Percentiles rank a stretch among this genome's conserved stretches.
Evolutionary conservation across 2,888 invertebrate genomes (phyloP).

Genomic region (Drosophila algonquin): DNA sequence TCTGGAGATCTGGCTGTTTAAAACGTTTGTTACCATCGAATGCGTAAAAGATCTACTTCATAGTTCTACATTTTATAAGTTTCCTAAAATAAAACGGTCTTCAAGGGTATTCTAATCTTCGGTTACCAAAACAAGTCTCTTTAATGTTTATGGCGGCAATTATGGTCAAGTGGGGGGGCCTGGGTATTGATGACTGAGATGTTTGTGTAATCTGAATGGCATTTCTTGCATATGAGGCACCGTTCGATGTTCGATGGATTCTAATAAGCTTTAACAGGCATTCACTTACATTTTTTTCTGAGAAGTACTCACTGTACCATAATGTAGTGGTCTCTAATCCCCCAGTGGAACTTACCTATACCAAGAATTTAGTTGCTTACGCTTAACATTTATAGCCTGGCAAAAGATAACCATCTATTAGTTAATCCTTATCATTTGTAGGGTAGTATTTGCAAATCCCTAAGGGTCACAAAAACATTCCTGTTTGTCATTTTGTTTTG

Average conservation of each 20-base stretch:
- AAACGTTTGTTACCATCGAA: too few relatives aligned
- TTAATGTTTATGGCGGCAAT: conserved; percentile 10
- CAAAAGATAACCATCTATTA: conserved; percentile 4
- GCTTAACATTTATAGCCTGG: conserved; percentile 10
- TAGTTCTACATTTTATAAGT: too few relatives aligned
- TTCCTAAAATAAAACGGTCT: too few relatives aligned
- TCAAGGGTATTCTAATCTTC: not conserved
- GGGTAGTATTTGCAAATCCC: conserved; percentile 3
- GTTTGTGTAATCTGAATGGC: conserved; percentile 30
- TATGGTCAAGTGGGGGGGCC: conserved; percentile 14
- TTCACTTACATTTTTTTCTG: not conserved
- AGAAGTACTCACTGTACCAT: too few relatives aligned
- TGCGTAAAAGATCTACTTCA: too few relatives aligned
- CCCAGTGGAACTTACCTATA: conserved; percentile 37
- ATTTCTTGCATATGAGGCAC: conserved; percentile 1
- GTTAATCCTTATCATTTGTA: conserved; percentile 25
- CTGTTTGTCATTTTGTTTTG: not conserved
- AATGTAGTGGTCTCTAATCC: not conserved
- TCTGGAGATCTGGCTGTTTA: too few relatives aligned
- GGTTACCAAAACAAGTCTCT: not conserved
- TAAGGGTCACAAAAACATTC: not conserved
- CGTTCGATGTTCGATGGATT: conserved; percentile 13
- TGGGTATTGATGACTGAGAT: conserved; percentile 2
- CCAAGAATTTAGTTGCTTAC: conserved; percentile 24
- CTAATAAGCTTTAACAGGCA: conserved; percentile 11